Evolutionary conservation across 2,797 vertebrate species (phyloP).

Genomic region (Adelosebastes latens): DNA sequence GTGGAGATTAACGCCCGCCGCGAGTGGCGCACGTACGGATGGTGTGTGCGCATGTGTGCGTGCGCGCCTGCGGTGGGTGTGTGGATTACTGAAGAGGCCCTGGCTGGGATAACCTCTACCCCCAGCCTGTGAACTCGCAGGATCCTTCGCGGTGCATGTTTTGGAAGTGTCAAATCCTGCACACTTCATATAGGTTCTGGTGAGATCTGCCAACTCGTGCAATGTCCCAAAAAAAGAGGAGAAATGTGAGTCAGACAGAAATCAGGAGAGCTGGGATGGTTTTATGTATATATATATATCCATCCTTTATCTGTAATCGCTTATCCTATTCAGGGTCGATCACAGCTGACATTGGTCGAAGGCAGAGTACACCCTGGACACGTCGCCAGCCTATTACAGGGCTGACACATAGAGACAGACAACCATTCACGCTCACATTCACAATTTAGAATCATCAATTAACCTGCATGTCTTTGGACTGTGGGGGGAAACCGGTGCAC

Average conservation of each 20-base stretch:
- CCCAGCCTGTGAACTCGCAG: conserved; percentile 55
- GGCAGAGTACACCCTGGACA: too few relatives aligned
- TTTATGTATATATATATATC: background rate
- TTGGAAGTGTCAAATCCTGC: conserved; percentile 56
- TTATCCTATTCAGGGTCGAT: too few relatives aligned
- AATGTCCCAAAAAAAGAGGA: background rate
- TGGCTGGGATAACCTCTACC: conserved; percentile 71
- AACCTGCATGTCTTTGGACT: too few relatives aligned
- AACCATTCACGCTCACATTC: too few relatives aligned
- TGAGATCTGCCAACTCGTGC: conserved; percentile 30
- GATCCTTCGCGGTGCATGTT: conserved; percentile 52
- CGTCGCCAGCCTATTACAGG: too few relatives aligned
- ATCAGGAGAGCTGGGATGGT: background rate
- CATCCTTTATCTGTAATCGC: too few relatives aligned
- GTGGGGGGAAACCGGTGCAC: too few relatives aligned
- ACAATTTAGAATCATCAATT: too few relatives aligned
- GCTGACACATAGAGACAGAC: too few relatives aligned
- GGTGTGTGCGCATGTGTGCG: background rate
- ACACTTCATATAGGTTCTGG: conserved; percentile 38
- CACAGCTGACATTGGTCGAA: too few relatives aligned
- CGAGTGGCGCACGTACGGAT: conserved; percentile 35
- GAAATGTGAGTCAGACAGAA: background rate
- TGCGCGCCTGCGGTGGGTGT: conserved; percentile 21
- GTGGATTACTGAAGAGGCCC: conserved; percentile 67
- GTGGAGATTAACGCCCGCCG: conserved; percentile 69